Conservation (phyloP, 2,113 vertebrate genomes). For the Petrocephalus microphthalmus region DNA sequence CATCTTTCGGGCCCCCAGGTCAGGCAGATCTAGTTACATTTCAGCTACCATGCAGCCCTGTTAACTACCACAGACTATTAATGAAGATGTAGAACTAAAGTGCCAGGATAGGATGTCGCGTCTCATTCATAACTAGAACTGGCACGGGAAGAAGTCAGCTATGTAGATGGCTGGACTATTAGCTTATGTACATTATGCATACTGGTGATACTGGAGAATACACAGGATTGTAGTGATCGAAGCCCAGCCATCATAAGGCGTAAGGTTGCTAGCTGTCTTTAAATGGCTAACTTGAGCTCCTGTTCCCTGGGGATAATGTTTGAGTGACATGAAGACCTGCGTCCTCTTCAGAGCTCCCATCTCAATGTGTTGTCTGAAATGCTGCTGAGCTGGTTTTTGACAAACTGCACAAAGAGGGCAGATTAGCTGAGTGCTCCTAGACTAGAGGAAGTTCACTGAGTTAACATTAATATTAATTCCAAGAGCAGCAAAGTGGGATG, state of each 20-base stretch:
- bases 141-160: not conserved
- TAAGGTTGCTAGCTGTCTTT: not conserved
- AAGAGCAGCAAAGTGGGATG: not conserved
- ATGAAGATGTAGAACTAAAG: not conserved
- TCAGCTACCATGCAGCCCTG: not conserved
- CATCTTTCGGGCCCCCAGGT: not conserved
- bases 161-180: not conserved
- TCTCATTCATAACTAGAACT: not conserved
- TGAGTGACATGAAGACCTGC: not conserved
- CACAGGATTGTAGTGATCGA: not conserved
- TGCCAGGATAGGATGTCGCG: not conserved
- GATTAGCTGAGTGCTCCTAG: not conserved
- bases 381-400: not conserved
- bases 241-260: not conserved
- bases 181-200: not conserved
- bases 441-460: not conserved
- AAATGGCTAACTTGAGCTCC: not conserved
- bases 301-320: not conserved
- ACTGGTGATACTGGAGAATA: not conserved
- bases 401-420: not conserved
- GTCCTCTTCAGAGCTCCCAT: not conserved
- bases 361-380: not conserved
- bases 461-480: slow-evolving; percentile 3
- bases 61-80: not conserved
- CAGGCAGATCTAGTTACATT: not conserved